Evolutionary conservation across 2,888 invertebrate genomes (phyloP), one percentile per base, ranked within the genome.

Genomic region (Allophyes oxyacanthae): DNA sequence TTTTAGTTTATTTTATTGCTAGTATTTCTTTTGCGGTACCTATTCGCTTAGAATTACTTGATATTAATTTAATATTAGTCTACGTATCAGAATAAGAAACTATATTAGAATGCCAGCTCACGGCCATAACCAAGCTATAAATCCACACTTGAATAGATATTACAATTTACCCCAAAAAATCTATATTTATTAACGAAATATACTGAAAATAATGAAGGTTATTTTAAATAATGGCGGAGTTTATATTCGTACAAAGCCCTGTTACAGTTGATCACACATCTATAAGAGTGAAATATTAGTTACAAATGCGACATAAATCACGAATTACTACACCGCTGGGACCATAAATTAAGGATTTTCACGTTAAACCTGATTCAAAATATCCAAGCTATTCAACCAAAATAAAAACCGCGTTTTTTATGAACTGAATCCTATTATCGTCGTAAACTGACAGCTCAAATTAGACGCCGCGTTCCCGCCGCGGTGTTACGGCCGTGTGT

Each of bases 241-340:
- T n/a, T n/a, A n/a, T n/a, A n/a, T n/a, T n/a, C n/a, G n/a, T n/a
- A n/a, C n/a, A 56, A 42, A 59, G 33, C 38, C 64, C 49, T 51
- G 54, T 42, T 6, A 11, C 3, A 44, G 14, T 41, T 54, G 68
- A 64, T 64, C 57, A 42, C 33, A 45, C 7, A 53, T 54, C 33
- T 43, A 28, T 72, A 52, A 56, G 64, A 52, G 40, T 56, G 52
- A 70, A 56, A 54, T 59, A 70, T 67, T 50, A n/a, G 8, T 9
- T 11, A 11, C 11, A 14, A 59, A 50, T 40, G 49, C 14, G 58
- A 46, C 55, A 56, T 52, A 45, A 51, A 59, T 48, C 43, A 10
- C 37, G 37, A 15, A 51, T 48, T 40, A 71, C 51, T 41, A 25
- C 9, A 13, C 32, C 44, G 13, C 11, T 15, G 48, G 13, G 20